phyloP scores from a whole-genome alignment of 1,140 invertebrate genomes.

The Hycleus phaleratus region DNA sequence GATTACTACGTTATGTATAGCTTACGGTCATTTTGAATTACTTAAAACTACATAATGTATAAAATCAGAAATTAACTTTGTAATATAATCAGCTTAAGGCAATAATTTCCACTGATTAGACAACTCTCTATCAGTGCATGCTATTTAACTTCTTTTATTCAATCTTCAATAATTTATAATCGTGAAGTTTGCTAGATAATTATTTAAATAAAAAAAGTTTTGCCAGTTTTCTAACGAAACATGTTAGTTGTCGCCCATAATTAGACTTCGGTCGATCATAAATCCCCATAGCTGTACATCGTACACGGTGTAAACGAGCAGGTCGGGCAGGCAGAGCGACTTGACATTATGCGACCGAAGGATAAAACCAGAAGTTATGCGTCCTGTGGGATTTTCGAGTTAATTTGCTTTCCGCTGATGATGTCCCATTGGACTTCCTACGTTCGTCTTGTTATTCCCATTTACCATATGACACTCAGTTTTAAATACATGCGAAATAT shows the following conservation, averaged over 20 bases:
- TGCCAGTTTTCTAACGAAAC: too few species aligned
- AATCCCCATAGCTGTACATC: slow-evolving; percentile 15
- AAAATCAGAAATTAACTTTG: too few species aligned
- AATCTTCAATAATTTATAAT: too few species aligned
- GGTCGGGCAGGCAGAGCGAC: slow-evolving; percentile 14
- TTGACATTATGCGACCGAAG: slow-evolving; percentile 31
- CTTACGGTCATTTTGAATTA: too few species aligned
- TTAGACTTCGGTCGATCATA: slow-evolving; percentile 12
- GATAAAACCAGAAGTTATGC: slow-evolving; percentile 36
- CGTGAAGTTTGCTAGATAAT: too few species aligned
- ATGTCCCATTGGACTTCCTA: slow-evolving; percentile 28
- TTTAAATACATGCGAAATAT: not conserved
- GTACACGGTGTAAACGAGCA: slow-evolving; percentile 21
- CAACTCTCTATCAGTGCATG: too few species aligned
- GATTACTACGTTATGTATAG: too few species aligned
- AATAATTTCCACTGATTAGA: too few species aligned
- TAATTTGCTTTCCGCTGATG: slow-evolving; percentile 36
- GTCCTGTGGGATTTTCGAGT: slow-evolving; percentile 29
- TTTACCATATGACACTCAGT: slow-evolving; percentile 13
- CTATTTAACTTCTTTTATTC: too few species aligned
- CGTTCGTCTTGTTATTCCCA: slow-evolving; percentile 14
- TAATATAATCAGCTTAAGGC: too few species aligned
- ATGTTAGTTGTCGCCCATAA: slow-evolving; percentile 7
- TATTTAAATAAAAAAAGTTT: too few species aligned
- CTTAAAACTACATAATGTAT: too few species aligned